These are phyloP conservation scores for Steinernema khuongi DNA, from an alignment of 1,140 invertebrate genomes.

Conservation along the genomic window DNA sequence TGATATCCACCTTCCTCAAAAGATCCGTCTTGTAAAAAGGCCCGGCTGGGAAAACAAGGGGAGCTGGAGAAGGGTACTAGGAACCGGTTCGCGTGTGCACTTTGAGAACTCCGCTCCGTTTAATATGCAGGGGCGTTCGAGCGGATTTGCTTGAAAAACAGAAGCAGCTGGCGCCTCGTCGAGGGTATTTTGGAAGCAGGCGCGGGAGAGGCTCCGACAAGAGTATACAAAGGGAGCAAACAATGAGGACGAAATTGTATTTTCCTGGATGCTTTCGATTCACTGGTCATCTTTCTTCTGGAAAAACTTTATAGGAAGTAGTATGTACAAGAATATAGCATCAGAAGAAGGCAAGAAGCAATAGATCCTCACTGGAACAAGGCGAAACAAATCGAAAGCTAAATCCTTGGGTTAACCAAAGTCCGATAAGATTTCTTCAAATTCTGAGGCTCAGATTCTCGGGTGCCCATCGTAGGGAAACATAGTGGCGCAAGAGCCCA, in stretches of 20 bases:
- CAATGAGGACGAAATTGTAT: background rate
- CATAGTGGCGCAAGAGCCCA: too few relatives aligned
- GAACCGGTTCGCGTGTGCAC: constrained; percentile 1
- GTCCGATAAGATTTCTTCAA: too few relatives aligned
- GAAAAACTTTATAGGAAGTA: too few relatives aligned
- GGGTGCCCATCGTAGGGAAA: too few relatives aligned
- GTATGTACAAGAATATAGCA: too few relatives aligned
- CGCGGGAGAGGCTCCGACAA: background rate
- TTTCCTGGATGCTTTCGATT: too few relatives aligned
- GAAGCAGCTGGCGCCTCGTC: background rate
- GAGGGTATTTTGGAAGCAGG: background rate
- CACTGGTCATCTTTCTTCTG: too few relatives aligned
- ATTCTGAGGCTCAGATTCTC: too few relatives aligned
- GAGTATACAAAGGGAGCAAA: background rate
- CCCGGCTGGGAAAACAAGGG: background rate
- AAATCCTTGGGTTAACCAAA: too few relatives aligned
- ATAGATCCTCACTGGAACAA: too few relatives aligned
- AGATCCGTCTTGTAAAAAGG: background rate
- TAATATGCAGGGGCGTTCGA: background rate
- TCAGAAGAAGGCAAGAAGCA: too few relatives aligned
- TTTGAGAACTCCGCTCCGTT: background rate
- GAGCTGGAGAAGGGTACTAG: background rate
- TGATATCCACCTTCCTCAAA: background rate
- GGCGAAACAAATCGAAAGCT: too few relatives aligned
- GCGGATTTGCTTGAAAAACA: background rate